Evolutionary conservation across 2,113 vertebrate genomes (phyloP).

Genomic region (Ammospiza nelsoni): DNA sequence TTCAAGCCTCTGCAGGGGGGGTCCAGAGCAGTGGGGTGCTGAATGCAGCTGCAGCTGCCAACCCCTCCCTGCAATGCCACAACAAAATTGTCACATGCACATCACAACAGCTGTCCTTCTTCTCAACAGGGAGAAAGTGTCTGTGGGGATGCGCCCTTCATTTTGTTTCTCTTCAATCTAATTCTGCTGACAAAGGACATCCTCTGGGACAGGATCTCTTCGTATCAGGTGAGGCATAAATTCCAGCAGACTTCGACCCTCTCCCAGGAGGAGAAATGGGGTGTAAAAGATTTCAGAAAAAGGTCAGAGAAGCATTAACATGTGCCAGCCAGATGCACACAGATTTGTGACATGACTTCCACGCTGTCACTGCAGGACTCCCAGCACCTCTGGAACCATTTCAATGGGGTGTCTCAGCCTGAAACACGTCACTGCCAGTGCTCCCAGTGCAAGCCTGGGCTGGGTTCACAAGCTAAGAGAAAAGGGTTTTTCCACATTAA

Average conservation of each 20-base stretch:
- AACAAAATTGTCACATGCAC: neutral
- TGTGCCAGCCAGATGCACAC: neutral
- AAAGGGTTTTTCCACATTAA: slow-evolving; percentile 36
- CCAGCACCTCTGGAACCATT: neutral
- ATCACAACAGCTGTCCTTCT: neutral
- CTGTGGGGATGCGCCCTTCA: neutral
- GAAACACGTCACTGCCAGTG: neutral
- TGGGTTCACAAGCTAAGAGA: neutral
- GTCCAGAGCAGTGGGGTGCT: neutral
- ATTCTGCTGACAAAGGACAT: neutral
- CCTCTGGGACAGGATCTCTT: neutral
- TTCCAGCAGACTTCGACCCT: neutral
- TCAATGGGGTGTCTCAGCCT: neutral
- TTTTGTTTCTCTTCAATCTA: neutral
- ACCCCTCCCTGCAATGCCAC: neutral
- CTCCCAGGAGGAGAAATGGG: neutral
- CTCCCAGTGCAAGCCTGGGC: neutral
- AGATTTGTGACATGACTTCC: neutral
- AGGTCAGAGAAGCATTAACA: neutral
- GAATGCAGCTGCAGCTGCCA: neutral
- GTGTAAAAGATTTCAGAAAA: neutral
- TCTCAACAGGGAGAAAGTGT: neutral
- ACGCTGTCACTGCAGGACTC: neutral
- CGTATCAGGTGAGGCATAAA: neutral
- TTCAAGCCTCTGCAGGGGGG: neutral